Evolutionary conservation across 2,888 invertebrate genomes (phyloP).

Genomic region (Cantharis lateralis): DNA sequence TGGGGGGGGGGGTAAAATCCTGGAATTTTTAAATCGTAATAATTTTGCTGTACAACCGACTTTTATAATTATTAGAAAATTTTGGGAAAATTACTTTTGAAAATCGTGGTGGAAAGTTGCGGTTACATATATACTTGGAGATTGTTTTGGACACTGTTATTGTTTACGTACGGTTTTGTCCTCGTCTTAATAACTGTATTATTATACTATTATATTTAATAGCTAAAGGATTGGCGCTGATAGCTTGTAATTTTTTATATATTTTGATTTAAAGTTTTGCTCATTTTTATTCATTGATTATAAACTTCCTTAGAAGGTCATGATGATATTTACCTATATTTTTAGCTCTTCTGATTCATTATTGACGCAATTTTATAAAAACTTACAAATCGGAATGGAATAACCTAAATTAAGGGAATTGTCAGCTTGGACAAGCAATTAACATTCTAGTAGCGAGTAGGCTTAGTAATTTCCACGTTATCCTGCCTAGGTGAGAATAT

Average conservation of each 20-base stretch:
- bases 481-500: neutral
- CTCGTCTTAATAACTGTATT: too few relatives aligned
- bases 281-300: neutral
- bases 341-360: neutral
- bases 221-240: neutral
- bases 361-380: neutral
- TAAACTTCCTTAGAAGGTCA: neutral
- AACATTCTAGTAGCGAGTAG: neutral
- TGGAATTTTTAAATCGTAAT: too few relatives aligned
- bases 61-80: too few relatives aligned
- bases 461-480: neutral
- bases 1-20: too few relatives aligned
- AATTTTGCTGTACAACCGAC: too few relatives aligned
- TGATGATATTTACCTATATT: neutral
- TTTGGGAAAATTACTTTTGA: too few relatives aligned
- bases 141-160: too few relatives aligned
- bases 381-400: neutral
- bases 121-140: too few relatives aligned
- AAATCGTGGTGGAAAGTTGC: too few relatives aligned
- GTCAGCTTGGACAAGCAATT: neutral
- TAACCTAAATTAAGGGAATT: neutral
- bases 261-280: neutral
- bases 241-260: neutral
- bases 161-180: too few relatives aligned
- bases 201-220: neutral